phyloP scores from a whole-genome alignment of 2,888 invertebrate species.

The Synanthedon formicaeformis region DNA sequence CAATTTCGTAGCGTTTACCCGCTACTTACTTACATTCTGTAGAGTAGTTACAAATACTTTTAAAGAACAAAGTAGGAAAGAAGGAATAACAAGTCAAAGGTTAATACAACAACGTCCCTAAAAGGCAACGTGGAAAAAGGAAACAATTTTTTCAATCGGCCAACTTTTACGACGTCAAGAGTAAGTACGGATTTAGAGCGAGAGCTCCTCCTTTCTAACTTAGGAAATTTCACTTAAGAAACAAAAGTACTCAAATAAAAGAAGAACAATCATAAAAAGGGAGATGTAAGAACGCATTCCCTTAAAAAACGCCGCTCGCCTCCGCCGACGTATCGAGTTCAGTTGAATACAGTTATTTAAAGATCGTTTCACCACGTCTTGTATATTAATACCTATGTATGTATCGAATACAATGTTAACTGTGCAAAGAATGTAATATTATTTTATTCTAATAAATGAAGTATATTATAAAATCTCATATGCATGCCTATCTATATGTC shows the following conservation, averaged over 20 bases:
- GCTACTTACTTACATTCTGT: not conserved
- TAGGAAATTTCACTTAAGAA: constrained; percentile 65
- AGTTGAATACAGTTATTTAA: not conserved
- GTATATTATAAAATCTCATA: no score
- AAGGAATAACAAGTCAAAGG: constrained; percentile 4
- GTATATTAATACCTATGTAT: no score
- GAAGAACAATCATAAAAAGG: constrained; percentile 67
- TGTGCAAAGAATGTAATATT: no score
- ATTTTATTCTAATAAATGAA: no score
- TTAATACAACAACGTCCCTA: constrained; percentile 14
- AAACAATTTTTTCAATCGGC: constrained; percentile 58
- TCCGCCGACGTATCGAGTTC: constrained; percentile 1
- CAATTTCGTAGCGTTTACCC: not conserved
- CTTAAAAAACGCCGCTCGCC: constrained; percentile 33
- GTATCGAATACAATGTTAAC: no score
- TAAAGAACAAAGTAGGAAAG: not conserved
- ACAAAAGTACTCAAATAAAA: constrained; percentile 69
- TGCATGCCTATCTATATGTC: no score
- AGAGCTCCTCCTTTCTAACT: constrained; percentile 57
- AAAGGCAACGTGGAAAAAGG: constrained; percentile 18
- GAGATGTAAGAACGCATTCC: constrained; percentile 50
- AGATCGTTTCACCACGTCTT: no score
- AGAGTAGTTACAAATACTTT: not conserved
- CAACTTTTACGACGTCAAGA: constrained; percentile 57
- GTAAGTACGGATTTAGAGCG: constrained; percentile 63